Conservation (phyloP, 2,113 vertebrate genomes). For the Redunca redunca region DNA sequence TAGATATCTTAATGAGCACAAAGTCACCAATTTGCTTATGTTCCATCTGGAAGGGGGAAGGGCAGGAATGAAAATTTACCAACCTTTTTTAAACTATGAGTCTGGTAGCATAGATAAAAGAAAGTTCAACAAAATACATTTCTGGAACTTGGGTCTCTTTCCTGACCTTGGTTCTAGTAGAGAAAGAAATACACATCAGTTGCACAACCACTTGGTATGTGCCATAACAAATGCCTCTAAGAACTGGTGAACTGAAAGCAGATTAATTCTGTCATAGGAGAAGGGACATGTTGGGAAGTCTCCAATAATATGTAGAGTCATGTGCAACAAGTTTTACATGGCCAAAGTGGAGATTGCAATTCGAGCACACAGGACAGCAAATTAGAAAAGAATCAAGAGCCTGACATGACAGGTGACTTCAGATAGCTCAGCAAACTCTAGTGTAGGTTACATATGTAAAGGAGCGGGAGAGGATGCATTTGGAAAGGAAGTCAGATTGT, state of each 20-base stretch:
- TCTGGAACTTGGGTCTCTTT: not conserved
- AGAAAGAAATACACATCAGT: not conserved
- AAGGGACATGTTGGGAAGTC: not conserved
- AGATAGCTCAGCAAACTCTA: not conserved
- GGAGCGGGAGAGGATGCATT: not conserved
- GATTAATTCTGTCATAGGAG: not conserved
- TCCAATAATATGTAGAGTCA: not conserved
- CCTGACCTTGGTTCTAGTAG: not conserved
- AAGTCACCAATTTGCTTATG: not conserved
- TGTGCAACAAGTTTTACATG: not conserved
- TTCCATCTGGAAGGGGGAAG: not conserved
- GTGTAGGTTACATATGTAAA: not conserved
- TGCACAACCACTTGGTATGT: not conserved
- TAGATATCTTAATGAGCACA: not conserved
- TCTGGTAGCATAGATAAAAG: not conserved
- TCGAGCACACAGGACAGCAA: not conserved
- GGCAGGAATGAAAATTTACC: not conserved
- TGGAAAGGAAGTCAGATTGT: not conserved
- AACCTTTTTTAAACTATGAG: not conserved
- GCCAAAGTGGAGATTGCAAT: not conserved
- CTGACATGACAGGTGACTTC: not conserved
- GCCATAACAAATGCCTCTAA: not conserved
- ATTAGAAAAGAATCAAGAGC: not conserved
- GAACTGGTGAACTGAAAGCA: not conserved
- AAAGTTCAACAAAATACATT: not conserved